Evolutionary conservation across 2,113 vertebrate genomes (phyloP).

Genomic region (Columba livia): DNA sequence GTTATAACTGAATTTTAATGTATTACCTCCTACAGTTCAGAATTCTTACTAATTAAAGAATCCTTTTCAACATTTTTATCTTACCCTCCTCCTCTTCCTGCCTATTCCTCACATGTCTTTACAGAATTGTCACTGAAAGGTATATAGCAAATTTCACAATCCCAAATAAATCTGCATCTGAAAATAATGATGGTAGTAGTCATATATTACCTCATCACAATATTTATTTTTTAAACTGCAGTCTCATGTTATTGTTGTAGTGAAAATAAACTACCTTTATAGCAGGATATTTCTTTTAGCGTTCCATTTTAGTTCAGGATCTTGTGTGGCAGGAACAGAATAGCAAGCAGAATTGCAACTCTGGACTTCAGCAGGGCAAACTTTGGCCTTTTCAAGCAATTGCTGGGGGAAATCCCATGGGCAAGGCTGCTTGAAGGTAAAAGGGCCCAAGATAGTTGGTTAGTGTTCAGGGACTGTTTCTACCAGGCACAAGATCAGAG

Average conservation of each 20-base stretch:
- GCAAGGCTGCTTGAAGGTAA: no score
- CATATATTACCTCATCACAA: background rate
- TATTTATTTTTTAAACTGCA: background rate
- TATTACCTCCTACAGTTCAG: background rate
- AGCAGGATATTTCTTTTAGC: background rate
- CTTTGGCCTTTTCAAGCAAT: no score
- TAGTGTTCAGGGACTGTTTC: no score
- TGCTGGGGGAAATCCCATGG: no score
- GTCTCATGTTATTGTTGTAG: background rate
- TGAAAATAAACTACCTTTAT: background rate
- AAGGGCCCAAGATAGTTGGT: no score
- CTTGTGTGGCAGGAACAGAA: no score
- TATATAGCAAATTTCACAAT: background rate
- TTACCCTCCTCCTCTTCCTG: background rate
- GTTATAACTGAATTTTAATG: background rate
- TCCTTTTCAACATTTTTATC: background rate
- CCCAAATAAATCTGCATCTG: background rate
- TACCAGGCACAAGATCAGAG: no score
- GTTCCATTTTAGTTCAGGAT: background rate
- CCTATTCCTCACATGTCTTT: background rate
- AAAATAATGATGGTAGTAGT: background rate
- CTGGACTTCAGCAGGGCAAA: no score
- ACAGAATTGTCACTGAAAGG: background rate
- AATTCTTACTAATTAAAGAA: background rate
- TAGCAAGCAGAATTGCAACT: no score